These are phyloP conservation scores for Xiphorhynchus erythropygius DNA, from an alignment of 2,797 vertebrate genomes.

Conservation along the genomic window DNA sequence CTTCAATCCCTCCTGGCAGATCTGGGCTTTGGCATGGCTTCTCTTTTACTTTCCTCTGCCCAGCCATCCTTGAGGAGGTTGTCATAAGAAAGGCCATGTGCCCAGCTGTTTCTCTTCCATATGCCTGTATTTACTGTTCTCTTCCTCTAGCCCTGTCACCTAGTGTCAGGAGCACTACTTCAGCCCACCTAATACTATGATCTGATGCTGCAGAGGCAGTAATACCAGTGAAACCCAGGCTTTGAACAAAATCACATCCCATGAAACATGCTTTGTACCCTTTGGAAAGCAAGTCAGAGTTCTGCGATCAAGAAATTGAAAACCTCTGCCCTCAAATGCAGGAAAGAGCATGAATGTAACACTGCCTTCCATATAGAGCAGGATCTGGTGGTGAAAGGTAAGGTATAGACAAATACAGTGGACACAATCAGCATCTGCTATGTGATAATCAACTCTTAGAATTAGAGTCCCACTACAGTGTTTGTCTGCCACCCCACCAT, in stretches of 20 bases:
- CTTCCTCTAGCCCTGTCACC: background rate
- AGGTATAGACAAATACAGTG: background rate
- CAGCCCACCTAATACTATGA: background rate
- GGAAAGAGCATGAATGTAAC: background rate
- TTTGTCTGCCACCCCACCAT: background rate
- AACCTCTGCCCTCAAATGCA: background rate
- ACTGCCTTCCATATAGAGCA: background rate
- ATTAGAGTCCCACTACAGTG: background rate
- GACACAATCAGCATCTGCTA: background rate
- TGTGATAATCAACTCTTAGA: background rate
- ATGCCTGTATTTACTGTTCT: background rate
- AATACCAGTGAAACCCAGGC: background rate
- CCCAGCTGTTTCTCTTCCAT: background rate
- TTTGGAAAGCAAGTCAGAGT: background rate
- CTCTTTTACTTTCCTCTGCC: background rate
- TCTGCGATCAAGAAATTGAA: background rate
- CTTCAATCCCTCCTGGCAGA: background rate
- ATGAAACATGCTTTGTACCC: background rate
- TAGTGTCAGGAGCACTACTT: background rate
- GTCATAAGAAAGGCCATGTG: background rate
- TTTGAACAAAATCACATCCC: background rate
- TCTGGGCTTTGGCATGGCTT: background rate
- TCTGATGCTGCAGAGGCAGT: background rate
- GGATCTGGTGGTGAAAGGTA: accelerated
- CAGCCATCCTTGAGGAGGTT: background rate